phyloP scores from a whole-genome alignment of 2,113 vertebrate species.

The Perca flavescens region DNA sequence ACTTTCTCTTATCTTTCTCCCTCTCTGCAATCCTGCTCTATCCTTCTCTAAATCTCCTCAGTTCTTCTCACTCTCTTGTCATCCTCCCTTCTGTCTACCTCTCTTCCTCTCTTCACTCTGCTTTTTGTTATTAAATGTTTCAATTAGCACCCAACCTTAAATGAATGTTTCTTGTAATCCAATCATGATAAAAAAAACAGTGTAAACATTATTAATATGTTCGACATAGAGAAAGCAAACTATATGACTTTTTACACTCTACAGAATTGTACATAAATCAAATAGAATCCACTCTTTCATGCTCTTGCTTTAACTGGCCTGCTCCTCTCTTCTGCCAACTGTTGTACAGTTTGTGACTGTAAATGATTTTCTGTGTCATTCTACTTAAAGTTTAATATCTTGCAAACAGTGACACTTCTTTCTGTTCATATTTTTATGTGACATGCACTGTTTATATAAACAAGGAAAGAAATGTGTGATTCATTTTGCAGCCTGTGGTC shows the following conservation, averaged over 20 bases:
- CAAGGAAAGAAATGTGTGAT: constrained; percentile 78
- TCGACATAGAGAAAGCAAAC: constrained; percentile 71
- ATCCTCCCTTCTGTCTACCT: constrained; percentile 55
- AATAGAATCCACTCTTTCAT: constrained; percentile 73
- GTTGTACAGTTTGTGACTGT: constrained; percentile 92
- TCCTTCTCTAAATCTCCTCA: constrained; percentile 50
- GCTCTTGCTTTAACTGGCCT: constrained; percentile 77
- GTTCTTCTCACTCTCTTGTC: constrained; percentile 38
- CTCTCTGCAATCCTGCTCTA: constrained; percentile 49
- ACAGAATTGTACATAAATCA: constrained; percentile 79
- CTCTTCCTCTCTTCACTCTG: constrained; percentile 49
- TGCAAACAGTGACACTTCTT: constrained; percentile 85
- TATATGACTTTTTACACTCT: constrained; percentile 79
- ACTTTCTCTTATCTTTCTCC: constrained; percentile 48
- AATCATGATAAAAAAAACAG: constrained; percentile 67
- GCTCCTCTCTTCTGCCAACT: constrained; percentile 78
- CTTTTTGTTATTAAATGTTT: constrained; percentile 77
- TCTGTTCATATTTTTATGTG: constrained; percentile 85
- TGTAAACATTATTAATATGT: constrained; percentile 83
- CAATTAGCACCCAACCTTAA: constrained; percentile 67
- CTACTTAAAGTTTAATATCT: constrained; percentile 85
- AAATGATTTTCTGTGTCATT: constrained; percentile 88
- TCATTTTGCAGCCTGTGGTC: constrained; percentile 80
- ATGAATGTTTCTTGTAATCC: constrained; percentile 86
- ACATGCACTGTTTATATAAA: constrained; percentile 84